Percentiles rank a stretch among this genome's conserved stretches.
These are phyloP conservation scores for Psettodes erumei DNA, from an alignment of 2,113 vertebrate genomes.

Conservation along the genomic window DNA sequence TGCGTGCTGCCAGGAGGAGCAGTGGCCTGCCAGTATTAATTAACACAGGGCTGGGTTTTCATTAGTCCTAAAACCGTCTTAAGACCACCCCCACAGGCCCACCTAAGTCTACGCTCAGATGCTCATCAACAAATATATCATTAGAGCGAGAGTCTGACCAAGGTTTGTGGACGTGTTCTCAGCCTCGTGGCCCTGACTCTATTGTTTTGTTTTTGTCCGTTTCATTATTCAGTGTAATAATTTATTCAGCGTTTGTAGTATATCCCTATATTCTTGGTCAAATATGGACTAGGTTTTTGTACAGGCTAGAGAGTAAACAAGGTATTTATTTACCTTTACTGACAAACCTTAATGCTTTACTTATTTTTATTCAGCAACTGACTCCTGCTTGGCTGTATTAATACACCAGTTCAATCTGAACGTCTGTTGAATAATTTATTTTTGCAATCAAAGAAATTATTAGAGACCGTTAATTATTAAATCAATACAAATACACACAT, in stretches of 20 bases:
- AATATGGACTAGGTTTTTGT: background rate
- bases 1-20: slow-evolving; percentile 73
- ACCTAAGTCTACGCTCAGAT: slow-evolving; percentile 44
- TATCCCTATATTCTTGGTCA: background rate
- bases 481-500: slow-evolving; percentile 20
- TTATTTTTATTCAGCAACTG: slow-evolving; percentile 11
- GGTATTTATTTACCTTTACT: background rate
- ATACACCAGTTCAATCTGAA: slow-evolving; percentile 3
- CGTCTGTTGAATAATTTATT: slow-evolving; percentile 44
- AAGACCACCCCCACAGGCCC: slow-evolving; percentile 64
- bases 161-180: slow-evolving; percentile 12
- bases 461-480: slow-evolving; percentile 22
- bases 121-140: slow-evolving; percentile 35
- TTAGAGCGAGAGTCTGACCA: background rate
- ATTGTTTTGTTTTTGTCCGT: background rate
- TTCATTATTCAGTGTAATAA: background rate
- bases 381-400: slow-evolving; percentile 2
- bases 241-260: background rate
- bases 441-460: slow-evolving; percentile 32
- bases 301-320: background rate
- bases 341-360: background rate
- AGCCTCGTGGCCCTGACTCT: background rate
- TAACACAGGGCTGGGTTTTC: slow-evolving; percentile 71
- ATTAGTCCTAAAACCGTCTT: slow-evolving; percentile 61
- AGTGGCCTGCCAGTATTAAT: slow-evolving; percentile 80